Base-by-base conservation (phyloP, 53 echinoderm and acorn worm species). In the Patiria pectinifera region DNA sequence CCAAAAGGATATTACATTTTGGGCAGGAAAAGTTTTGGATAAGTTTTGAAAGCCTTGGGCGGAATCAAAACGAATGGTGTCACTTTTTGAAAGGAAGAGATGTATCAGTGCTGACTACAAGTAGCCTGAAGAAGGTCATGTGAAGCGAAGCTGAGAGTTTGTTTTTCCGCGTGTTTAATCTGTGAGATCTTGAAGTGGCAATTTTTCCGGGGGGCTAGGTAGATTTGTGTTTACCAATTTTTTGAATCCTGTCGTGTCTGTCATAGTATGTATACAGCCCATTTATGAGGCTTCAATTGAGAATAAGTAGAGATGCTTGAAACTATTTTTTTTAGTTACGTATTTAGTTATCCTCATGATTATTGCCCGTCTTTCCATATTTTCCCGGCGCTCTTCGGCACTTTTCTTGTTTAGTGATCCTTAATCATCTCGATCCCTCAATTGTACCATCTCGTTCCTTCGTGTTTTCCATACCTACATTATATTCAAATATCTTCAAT, bases 211-310 rank as follows among this genome's bases (percentile, higher is more conserved):
- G 60, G 60, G 60, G 13, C 10, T 66, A 66, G 66, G 66, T 66
- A 66, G 66, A 0, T 66, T 66, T 66, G 66, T 66, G 66, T 66
- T 66, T 14, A 16, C 66, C 14, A 66, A 7, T 66, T 66, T 18
- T 66, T 66, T 3, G 0, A 66, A 13, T 66, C 19, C 60, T 11
- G 60, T 66, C 66, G 66, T 85, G 63, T 45, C 66, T 44, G 62
- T 66, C 59, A 66, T 85, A 85, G 85, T 85, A 45, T 44, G 83
- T 62, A 9, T 69, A 85, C 83, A 69, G 85, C 85, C 85, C 44
- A 11, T 47, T 85, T n/a, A 48, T 69, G 45, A 85, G 85, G 85
- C 85, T 85, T 66, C 13, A 2, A 45, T 16, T 46, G 19, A 46
- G 11, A 46, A 45, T 12, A 79, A 47, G 79, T 79, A 11, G 10